phyloP scores from a whole-genome alignment of 2,888 invertebrate genomes.

The Drosophila diplacantha region DNA sequence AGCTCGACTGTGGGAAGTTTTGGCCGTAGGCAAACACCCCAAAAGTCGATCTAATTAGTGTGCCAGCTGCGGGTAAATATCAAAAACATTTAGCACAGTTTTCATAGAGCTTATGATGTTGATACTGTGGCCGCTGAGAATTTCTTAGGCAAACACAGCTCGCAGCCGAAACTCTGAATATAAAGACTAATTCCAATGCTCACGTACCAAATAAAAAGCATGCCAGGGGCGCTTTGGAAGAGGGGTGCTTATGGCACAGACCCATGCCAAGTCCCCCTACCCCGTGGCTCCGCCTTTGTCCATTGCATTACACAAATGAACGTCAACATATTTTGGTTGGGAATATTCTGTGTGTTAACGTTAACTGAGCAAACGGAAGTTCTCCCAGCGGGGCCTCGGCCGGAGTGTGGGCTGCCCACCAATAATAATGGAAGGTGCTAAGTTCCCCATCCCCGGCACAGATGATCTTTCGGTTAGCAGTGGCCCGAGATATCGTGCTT shows the following conservation, averaged over 20 bases:
- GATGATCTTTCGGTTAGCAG: slow-evolving; percentile 57
- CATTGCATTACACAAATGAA: slow-evolving; percentile 35
- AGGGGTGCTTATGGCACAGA: slow-evolving; percentile 5
- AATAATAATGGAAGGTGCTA: slow-evolving; percentile 55
- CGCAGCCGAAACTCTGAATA: slow-evolving; percentile 8
- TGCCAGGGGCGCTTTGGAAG: slow-evolving; percentile 23
- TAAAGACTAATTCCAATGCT: slow-evolving; percentile 48
- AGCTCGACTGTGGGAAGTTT: slow-evolving; percentile 62
- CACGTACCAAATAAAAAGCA: slow-evolving; percentile 62
- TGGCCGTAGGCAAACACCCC: slow-evolving; percentile 49
- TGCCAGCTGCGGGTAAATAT: slow-evolving; percentile 41
- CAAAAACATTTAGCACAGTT: slow-evolving; percentile 64
- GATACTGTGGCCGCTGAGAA: slow-evolving; percentile 32
- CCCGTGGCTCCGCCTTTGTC: not conserved
- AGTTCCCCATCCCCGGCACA: slow-evolving; percentile 27
- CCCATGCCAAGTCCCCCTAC: slow-evolving; percentile 54
- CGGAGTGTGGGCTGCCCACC: slow-evolving; percentile 25
- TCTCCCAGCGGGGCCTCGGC: slow-evolving; percentile 35
- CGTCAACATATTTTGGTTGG: slow-evolving; percentile 46
- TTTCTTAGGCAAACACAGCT: slow-evolving; percentile 48
- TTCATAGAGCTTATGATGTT: slow-evolving; percentile 50
- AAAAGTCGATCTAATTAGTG: slow-evolving; percentile 58
- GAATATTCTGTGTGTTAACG: slow-evolving; percentile 33
- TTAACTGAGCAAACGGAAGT: slow-evolving; percentile 52
- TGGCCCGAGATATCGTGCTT: slow-evolving; percentile 52